phyloP scores from a whole-genome alignment of 1,140 invertebrate species.

The Diachasma alloeum region DNA sequence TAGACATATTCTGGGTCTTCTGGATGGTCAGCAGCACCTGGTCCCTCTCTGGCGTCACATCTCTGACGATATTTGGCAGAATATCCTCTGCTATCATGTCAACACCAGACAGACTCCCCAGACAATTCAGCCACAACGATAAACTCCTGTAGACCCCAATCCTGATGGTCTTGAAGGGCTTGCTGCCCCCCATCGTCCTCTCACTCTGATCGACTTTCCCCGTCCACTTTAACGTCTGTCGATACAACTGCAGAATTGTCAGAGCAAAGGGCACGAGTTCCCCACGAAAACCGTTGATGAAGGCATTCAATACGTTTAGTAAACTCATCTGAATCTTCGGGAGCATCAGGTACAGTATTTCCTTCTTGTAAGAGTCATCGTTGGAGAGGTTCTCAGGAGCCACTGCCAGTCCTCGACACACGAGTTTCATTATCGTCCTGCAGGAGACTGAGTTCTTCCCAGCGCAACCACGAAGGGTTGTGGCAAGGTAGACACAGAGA shows the following conservation, averaged over 20 bases:
- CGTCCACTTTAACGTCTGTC: conserved; percentile 41
- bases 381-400: conserved; percentile 41
- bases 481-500: conserved; percentile 49
- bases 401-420: conserved; percentile 48
- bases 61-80: conserved; percentile 40
- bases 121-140: conserved; percentile 37
- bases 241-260: conserved; percentile 40
- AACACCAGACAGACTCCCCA: conserved; percentile 38
- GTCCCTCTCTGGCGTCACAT: conserved; percentile 44
- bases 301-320: conserved; percentile 43
- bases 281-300: conserved; percentile 45
- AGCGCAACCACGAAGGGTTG: conserved; percentile 46
- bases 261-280: conserved; percentile 38
- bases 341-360: conserved; percentile 46
- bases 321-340: conserved; percentile 47
- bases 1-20: conserved; percentile 48
- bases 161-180: conserved; percentile 41
- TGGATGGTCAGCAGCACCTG: conserved; percentile 41
- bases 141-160: conserved; percentile 44
- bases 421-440: conserved; percentile 43
- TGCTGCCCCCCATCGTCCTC: conserved; percentile 26
- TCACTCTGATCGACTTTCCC: conserved; percentile 16
- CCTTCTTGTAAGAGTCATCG: conserved; percentile 36
- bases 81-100: conserved; percentile 42
- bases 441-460: conserved; percentile 44